A percentile compares a stretch with the other conserved stretches of the same genome.
Conservation (phyloP, 64 coral and sea anemone genomes). For the Dendrophyllia cribrosa region DNA sequence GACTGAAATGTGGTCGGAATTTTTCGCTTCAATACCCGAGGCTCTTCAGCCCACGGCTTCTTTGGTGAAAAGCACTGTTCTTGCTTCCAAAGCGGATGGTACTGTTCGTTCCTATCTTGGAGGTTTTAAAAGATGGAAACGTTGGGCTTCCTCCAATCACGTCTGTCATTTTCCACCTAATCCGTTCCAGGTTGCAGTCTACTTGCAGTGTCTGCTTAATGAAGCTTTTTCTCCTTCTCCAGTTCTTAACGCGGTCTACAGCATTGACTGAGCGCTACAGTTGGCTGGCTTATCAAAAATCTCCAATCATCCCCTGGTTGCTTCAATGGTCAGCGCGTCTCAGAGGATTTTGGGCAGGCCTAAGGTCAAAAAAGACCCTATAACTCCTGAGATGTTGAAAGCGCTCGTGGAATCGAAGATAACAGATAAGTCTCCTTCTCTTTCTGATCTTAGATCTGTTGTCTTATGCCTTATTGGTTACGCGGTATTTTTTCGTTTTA, state of each 20-base stretch:
- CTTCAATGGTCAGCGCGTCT: slow-evolving; percentile 14
- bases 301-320: background rate
- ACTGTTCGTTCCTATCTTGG: slow-evolving; percentile 51
- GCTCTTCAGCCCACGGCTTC: background rate
- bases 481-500: slow-evolving; percentile 62
- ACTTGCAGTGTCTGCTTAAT: slow-evolving; percentile 1
- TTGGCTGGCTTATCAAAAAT: slow-evolving; percentile 38
- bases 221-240: slow-evolving; percentile 6
- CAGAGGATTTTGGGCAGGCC: slow-evolving; percentile 23
- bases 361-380: slow-evolving; percentile 11
- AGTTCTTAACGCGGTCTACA: slow-evolving; percentile 10
- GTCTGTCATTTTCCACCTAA: slow-evolving; percentile 6
- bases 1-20: slow-evolving; percentile 25
- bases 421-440: slow-evolving; percentile 39
- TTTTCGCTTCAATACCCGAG: background rate
- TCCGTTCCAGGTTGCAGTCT: slow-evolving; percentile 16
- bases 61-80: background rate
- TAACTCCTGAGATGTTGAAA: background rate
- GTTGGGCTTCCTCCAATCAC: slow-evolving; percentile 20
- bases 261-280: slow-evolving; percentile 20
- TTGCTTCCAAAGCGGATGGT: slow-evolving; percentile 18
- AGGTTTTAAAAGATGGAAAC: slow-evolving; percentile 62
- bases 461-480: slow-evolving; percentile 51
- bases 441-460: slow-evolving; percentile 28
- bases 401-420: slow-evolving; percentile 33